Evolutionary conservation across 2,113 vertebrate genomes (phyloP).

Genomic region (Takifugu flavidus): DNA sequence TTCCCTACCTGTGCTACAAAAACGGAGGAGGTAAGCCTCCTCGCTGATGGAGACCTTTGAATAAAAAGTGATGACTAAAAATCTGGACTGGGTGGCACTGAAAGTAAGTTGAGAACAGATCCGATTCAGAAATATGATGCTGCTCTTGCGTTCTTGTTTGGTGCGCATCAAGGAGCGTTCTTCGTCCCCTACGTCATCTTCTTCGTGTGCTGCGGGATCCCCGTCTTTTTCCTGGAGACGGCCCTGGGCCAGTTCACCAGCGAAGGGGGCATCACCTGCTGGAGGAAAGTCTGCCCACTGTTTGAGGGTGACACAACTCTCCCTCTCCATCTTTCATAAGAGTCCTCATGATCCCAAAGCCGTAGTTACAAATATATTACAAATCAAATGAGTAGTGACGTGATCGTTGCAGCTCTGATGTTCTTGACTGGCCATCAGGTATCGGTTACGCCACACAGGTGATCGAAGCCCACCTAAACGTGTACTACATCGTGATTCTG

Average conservation of each 20-base stretch:
- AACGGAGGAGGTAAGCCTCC: constrained; percentile 92
- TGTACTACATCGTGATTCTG: constrained; percentile 97
- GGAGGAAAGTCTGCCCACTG: constrained; percentile 95
- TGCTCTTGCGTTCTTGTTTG: constrained; percentile 4
- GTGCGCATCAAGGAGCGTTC: constrained; percentile 84
- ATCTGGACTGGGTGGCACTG: neutral
- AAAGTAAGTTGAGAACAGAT: neutral
- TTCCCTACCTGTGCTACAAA: constrained; percentile 99
- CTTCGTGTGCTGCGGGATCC: constrained; percentile 98
- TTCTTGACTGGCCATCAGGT: constrained; percentile 64
- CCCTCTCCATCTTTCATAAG: too few relatives aligned
- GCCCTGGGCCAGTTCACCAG: constrained; percentile 97
- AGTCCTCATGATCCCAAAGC: too few relatives aligned
- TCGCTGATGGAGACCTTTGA: neutral
- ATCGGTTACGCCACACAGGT: constrained; percentile 98
- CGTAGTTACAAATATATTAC: too few relatives aligned
- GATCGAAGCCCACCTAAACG: constrained; percentile 94
- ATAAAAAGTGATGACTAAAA: neutral
- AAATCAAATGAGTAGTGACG: too few relatives aligned
- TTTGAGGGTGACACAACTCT: constrained; percentile 87
- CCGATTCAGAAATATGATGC: neutral
- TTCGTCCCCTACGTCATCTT: constrained; percentile 98
- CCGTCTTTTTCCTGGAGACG: constrained; percentile 97
- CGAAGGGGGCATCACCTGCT: constrained; percentile 97
- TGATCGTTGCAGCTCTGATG: neutral